Percentiles rank a stretch among this genome's conserved stretches.
phyloP scores from a whole-genome alignment of 2,113 vertebrate species.

The Willisornis vidua region DNA sequence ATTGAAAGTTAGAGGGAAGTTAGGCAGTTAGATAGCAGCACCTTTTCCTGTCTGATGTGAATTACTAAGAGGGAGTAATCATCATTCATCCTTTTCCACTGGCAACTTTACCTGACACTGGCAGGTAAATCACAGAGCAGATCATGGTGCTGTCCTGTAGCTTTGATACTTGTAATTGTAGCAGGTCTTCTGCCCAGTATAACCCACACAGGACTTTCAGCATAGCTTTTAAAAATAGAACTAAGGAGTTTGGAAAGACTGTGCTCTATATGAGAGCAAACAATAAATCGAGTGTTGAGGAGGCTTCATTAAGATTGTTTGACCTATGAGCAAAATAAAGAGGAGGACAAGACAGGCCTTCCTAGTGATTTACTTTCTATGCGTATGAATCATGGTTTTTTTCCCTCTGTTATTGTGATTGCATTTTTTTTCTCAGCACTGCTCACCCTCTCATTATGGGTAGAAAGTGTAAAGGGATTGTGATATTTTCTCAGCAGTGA shows the following conservation, averaged over 20 bases:
- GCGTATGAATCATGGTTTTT: conserved; percentile 23
- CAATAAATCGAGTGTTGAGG: neutral
- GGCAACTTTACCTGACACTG: neutral
- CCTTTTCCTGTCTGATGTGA: neutral
- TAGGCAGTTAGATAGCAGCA: neutral
- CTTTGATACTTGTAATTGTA: neutral
- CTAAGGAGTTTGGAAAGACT: conserved; percentile 9
- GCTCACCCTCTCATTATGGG: conserved; percentile 42
- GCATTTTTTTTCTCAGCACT: conserved; percentile 27
- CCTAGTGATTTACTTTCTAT: conserved; percentile 33
- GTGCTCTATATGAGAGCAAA: neutral
- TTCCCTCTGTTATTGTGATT: conserved; percentile 28
- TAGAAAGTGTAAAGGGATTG: conserved; percentile 35
- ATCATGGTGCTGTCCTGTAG: neutral
- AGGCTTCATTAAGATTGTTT: conserved; percentile 48
- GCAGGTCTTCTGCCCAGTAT: neutral
- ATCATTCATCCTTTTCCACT: neutral
- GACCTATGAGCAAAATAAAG: conserved; percentile 29
- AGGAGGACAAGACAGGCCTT: conserved; percentile 29
- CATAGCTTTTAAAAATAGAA: neutral
- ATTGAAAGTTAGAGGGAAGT: neutral
- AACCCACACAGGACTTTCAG: neutral
- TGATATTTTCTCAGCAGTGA: conserved; percentile 33
- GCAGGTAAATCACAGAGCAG: neutral
- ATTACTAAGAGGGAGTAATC: neutral